Evolutionary conservation across 2,113 vertebrate genomes (phyloP), one percentile per base, ranked within the genome.

Genomic region (Seriola aureovittata): DNA sequence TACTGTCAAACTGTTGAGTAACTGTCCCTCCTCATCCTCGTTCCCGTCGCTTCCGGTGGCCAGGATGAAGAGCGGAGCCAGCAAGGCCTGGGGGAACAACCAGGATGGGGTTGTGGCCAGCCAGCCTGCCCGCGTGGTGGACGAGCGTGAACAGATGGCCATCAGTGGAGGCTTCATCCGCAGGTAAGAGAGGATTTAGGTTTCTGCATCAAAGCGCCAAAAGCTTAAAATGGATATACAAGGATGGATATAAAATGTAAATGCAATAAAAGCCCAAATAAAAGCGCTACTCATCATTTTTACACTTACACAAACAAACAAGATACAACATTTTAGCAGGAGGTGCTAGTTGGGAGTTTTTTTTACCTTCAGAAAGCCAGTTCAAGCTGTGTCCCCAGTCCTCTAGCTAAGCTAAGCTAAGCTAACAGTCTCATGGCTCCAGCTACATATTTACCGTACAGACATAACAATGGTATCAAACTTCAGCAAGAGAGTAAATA

Each of bases 151-250:
- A 96, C 98, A 99, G 97, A 99, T 99, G 98, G 98, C 98, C 92
- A 99, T 99, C 96, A 99, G 98, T 52, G 98, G 98, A 86, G 98
- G 98, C 91, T 99, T 99, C 95, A 99, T 99, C 93, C 98, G 98
- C 96, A 98, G 97, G 98, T 99, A 87, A 96, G 76, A 19, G 9
- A 13, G 16, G 36, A 13, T 78, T 10, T 29, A 29, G 29, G 29
- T 29, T 29, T 29, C 29, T 29, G 29, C 29, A 29, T 29, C 29
- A 29, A 29, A 29, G 2, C 29, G 29, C 29, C 29, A 29, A 29
- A 29, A 29, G 29, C 29, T 29, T 29, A 29, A 29, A 29, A 29
- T 29, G 29, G 29, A 29, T 29, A 29, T 29, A 29, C 29, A 29
- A 29, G 29, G 29, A 29, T 29, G 29, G 29, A 29, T 29, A 29